Evolutionary conservation across 2,797 vertebrate species (phyloP).

Genomic region (Pachyuromys duprasi): DNA sequence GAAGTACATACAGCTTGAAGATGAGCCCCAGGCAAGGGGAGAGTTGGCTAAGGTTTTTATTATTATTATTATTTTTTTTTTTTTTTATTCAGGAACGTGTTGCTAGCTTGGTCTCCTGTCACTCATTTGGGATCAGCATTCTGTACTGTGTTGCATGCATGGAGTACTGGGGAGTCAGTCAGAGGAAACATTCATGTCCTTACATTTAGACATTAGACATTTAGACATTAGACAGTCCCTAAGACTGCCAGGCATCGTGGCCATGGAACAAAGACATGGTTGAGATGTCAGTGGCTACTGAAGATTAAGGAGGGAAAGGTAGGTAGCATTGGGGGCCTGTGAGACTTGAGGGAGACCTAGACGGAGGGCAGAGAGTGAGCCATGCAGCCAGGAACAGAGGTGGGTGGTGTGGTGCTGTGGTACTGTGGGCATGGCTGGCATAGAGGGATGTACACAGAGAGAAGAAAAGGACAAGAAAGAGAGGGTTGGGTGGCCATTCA

Average conservation of each 20-base stretch:
- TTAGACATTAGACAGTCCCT: background rate
- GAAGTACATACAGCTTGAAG: background rate
- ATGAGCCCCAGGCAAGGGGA: background rate
- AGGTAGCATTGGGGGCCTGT: fast-evolving
- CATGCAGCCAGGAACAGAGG: background rate
- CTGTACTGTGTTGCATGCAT: background rate
- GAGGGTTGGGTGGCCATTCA: background rate
- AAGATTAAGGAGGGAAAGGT: background rate
- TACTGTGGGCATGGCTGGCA: too few relatives aligned
- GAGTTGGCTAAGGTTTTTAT: background rate
- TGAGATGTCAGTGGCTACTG: background rate
- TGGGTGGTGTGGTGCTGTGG: background rate
- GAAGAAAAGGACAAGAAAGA: background rate
- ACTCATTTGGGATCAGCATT: constrained; percentile 2
- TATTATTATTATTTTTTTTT: too few relatives aligned
- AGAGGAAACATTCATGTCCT: background rate
- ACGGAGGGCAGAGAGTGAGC: background rate
- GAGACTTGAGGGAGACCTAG: background rate
- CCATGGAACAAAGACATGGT: background rate
- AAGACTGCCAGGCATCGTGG: background rate
- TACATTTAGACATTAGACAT: background rate
- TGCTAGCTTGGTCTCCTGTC: background rate
- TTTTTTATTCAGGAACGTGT: background rate
- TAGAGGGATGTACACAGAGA: background rate
- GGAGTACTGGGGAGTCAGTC: background rate